Evolutionary conservation across 2,888 invertebrate species (phyloP).

Genomic region (Auanema freiburgensis): DNA sequence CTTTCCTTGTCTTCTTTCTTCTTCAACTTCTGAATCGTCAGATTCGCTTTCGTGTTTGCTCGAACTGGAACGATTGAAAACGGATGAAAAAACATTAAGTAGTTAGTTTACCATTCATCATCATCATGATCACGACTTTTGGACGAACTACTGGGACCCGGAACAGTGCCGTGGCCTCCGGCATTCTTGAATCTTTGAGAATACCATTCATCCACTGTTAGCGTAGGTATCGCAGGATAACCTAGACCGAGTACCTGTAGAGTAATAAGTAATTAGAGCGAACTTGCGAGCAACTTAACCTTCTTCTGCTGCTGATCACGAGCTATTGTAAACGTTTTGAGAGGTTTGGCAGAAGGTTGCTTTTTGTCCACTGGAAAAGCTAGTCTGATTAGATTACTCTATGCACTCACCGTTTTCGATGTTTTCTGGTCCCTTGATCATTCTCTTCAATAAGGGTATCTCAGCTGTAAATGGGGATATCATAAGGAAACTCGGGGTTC

Average conservation of each 20-base stretch:
- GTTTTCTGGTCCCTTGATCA: no score
- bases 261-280: background rate
- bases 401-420: no score
- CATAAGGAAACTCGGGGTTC: no score
- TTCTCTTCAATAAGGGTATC: no score
- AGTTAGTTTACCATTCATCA: background rate
- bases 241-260: constrained; percentile 81
- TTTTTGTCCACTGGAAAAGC: background rate
- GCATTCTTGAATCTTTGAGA: constrained; percentile 72
- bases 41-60: constrained; percentile 34
- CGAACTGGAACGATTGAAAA: background rate
- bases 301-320: constrained; percentile 85
- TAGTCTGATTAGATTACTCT: no score
- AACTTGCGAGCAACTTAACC: background rate
- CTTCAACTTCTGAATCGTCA: constrained; percentile 39
- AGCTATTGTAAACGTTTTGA: constrained; percentile 83
- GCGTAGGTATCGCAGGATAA: constrained; percentile 87
- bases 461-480: no score
- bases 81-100: no score
- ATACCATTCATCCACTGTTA: constrained; percentile 94
- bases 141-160: background rate
- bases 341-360: background rate
- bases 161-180: background rate
- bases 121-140: background rate
- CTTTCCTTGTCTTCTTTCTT: constrained; percentile 33